These are phyloP conservation scores for Gouania willdenowi DNA, from an alignment of 2,797 vertebrate genomes.

Conservation along the genomic window DNA sequence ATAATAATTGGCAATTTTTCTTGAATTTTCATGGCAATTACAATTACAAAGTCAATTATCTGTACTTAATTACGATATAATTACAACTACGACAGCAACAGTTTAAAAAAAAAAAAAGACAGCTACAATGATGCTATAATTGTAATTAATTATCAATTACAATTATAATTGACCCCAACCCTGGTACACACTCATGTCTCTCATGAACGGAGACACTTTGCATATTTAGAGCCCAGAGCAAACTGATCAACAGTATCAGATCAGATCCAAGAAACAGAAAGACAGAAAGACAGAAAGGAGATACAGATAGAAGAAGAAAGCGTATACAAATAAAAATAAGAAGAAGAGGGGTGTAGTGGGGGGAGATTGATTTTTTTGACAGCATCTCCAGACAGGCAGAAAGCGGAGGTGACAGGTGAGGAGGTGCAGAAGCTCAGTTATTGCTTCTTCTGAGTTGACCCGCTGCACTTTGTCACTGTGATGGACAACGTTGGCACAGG, in stretches of 20 bases:
- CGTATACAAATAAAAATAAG: too few relatives aligned
- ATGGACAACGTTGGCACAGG: constrained; percentile 53
- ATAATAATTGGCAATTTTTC: too few relatives aligned
- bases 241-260: constrained; percentile 7
- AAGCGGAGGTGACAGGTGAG: constrained; percentile 65
- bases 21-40: too few relatives aligned
- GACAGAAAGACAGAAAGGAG: constrained; percentile 4
- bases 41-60: too few relatives aligned
- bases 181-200: too few relatives aligned
- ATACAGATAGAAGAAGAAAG: constrained; percentile 15
- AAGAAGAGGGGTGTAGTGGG: constrained; percentile 20
- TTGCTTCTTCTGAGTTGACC: constrained; percentile 55
- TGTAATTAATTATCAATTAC: too few relatives aligned
- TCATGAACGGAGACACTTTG: too few relatives aligned
- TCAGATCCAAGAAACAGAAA: constrained; percentile 29
- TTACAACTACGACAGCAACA: too few relatives aligned
- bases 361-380: constrained; percentile 64
- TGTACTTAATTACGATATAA: too few relatives aligned
- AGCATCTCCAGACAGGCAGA: constrained; percentile 63
- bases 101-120: too few relatives aligned
- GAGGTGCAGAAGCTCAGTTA: constrained; percentile 56
- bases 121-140: too few relatives aligned
- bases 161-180: too few relatives aligned
- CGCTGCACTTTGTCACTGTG: constrained; percentile 65
- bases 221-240: constrained; percentile 5